Evolutionary conservation across 2,113 vertebrate genomes (phyloP), one percentile per base, ranked within the genome.

Genomic region (Chaetops frenatus): DNA sequence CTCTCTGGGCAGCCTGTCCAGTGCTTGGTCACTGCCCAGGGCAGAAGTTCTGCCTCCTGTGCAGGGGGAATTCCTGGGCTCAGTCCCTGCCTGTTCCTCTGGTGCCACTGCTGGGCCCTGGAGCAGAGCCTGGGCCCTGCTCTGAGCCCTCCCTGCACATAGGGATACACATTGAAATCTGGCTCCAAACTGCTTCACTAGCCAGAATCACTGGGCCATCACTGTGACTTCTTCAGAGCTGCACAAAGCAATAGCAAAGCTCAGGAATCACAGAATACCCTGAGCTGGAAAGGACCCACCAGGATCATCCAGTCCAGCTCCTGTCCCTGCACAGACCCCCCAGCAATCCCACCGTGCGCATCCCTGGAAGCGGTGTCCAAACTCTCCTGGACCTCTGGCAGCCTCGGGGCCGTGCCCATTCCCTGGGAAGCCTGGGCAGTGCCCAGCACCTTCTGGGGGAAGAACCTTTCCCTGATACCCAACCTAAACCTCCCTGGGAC

Each of bases 401-500:
- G 44, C 31, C 22, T 44, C 6, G 1, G 62, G 53, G 54, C 45
- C 0, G 1, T 27, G 62, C 7, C 54, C 72, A 70, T 54, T 70
- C 45, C 78, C 53, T 70, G 64, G 54, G 54, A 28, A 69, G 54
- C 28, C 38, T 69, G 47, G 24, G 17, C 73, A 70, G 51, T 66
- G 61, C 71, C 53, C 53, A 31, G 20, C 23, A 54, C 40, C 38
- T 29, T 54, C n/a, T 54, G 53, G 27, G 22, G 15, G 33, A 28
- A 58, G 33, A 33, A 0, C 10, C 12, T 73, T 72, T 11, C 2
- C 25, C 19, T 21, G 11, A 58, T 1, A 0, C 7, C 40, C 25
- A 3, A 2, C 13, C 24, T 5, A 11, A 76, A 0, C 15, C 6
- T 35, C 4, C 11, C 15, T 16, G 15, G 5, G 35, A 33, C 19